A percentile compares a stretch with the other conserved stretches of the same genome.
phyloP scores from a whole-genome alignment of 2,113 vertebrate genomes.

The Tyto alba region DNA sequence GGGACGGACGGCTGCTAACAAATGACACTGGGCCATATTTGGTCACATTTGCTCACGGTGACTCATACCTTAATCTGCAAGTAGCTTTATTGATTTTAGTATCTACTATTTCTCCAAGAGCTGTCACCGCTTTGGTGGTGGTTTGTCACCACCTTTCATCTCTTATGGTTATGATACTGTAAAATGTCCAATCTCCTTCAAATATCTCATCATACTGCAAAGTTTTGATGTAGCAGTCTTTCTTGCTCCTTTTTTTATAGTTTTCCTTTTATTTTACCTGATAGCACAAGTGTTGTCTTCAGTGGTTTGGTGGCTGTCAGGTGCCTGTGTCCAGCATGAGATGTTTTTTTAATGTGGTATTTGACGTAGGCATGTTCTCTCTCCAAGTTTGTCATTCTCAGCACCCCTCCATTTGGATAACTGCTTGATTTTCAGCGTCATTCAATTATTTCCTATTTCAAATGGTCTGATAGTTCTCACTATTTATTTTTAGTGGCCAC shows the following conservation, averaged over 20 bases:
- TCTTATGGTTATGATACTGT: not conserved
- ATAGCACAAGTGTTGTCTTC: not conserved
- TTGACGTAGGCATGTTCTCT: not conserved
- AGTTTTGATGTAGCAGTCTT: not conserved
- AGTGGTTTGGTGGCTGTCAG: not conserved
- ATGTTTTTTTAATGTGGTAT: not conserved
- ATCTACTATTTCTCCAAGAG: conserved; percentile 36
- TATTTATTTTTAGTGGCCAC: not conserved
- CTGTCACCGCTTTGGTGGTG: conserved; percentile 43
- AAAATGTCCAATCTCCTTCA: not conserved
- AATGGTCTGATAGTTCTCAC: not conserved
- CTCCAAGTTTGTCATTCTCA: not conserved
- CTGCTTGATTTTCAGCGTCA: not conserved
- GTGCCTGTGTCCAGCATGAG: not conserved
- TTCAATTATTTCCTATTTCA: not conserved
- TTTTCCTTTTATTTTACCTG: not conserved
- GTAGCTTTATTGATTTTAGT: conserved; percentile 56
- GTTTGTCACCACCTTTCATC: conserved; percentile 23
- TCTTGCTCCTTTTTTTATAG: not conserved
- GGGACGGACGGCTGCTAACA: conserved; percentile 14
- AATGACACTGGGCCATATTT: conserved; percentile 33
- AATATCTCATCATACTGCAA: not conserved
- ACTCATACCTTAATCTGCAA: conserved; percentile 59
- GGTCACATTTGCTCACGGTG: conserved; percentile 28
- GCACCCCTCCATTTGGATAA: not conserved